Conservation (phyloP, 2,888 invertebrate species). For the Vesta saturnalis region DNA sequence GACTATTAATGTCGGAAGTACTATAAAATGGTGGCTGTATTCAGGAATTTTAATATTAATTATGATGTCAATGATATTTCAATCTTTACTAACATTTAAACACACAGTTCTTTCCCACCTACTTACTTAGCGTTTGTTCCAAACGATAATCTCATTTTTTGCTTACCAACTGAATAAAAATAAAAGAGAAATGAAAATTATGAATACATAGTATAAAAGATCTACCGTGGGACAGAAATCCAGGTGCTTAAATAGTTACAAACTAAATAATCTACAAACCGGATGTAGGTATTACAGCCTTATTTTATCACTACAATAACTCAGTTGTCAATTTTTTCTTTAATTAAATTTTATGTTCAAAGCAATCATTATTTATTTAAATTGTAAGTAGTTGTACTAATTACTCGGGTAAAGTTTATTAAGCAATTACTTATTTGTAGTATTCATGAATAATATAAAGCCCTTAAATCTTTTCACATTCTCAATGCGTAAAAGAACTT, state of each 20-base stretch:
- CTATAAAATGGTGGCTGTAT: too few relatives aligned
- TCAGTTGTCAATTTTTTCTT: constrained; percentile 22
- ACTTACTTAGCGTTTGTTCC: too few relatives aligned
- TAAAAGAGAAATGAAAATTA: constrained; percentile 6
- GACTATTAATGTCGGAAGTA: too few relatives aligned
- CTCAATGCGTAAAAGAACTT: constrained; percentile 12
- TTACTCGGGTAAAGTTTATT: background rate
- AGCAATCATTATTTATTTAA: constrained; percentile 10
- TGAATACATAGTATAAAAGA: constrained; percentile 30
- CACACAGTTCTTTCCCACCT: too few relatives aligned
- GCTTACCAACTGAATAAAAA: too few relatives aligned
- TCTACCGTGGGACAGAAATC: constrained; percentile 52
- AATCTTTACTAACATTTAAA: too few relatives aligned
- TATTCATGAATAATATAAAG: background rate
- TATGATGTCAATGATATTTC: too few relatives aligned
- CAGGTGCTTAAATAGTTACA: constrained; percentile 45
- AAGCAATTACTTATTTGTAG: too few relatives aligned
- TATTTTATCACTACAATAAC: constrained; percentile 25
- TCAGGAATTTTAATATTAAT: too few relatives aligned
- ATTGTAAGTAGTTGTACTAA: background rate
- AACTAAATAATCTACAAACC: constrained; percentile 33
- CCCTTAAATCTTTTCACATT: constrained; percentile 15
- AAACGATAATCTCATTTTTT: too few relatives aligned
- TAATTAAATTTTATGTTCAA: constrained; percentile 28
- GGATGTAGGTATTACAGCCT: constrained; percentile 28